A percentile compares a stretch with the other conserved stretches of the same genome.
Evolutionary conservation across 2,888 invertebrate genomes (phyloP).

Genomic region (Eledona agricola): DNA sequence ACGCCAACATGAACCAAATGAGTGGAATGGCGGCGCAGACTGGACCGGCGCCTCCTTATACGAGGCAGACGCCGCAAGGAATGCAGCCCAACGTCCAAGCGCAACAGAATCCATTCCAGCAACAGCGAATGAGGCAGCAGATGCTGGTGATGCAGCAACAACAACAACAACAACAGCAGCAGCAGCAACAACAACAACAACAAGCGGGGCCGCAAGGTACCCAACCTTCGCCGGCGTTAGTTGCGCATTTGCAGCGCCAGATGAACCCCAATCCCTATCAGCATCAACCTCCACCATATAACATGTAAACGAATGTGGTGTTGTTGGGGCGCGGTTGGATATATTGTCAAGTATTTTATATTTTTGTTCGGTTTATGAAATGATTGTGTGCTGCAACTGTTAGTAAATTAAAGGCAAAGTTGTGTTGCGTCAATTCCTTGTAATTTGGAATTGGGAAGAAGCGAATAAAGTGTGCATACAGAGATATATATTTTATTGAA

Average conservation of each 20-base stretch:
- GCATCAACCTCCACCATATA: constrained; percentile 68
- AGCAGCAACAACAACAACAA: constrained; percentile 64
- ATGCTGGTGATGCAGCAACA: constrained; percentile 75
- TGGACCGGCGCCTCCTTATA: constrained; percentile 79
- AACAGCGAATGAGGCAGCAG: constrained; percentile 73
- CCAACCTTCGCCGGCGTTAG: constrained; percentile 70
- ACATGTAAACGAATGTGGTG: no score
- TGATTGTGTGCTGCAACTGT: no score
- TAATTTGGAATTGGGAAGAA: no score
- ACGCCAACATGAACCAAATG: constrained; percentile 80
- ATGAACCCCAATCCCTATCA: constrained; percentile 66
- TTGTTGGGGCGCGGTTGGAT: no score
- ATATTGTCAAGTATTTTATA: no score
- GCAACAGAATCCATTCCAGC: constrained; percentile 69
- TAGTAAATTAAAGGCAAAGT: no score
- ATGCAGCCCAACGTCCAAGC: constrained; percentile 56
- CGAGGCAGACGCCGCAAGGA: constrained; percentile 63
- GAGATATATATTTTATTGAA: no score
- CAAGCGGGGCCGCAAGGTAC: constrained; percentile 63
- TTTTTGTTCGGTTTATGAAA: no score
- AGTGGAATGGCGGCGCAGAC: constrained; percentile 64
- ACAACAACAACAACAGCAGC: constrained; percentile 63
- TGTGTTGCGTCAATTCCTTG: no score
- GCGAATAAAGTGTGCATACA: no score
- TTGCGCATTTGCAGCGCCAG: constrained; percentile 73